phyloP scores from a whole-genome alignment of 2,888 invertebrate genomes.

The Molanna angustata region DNA sequence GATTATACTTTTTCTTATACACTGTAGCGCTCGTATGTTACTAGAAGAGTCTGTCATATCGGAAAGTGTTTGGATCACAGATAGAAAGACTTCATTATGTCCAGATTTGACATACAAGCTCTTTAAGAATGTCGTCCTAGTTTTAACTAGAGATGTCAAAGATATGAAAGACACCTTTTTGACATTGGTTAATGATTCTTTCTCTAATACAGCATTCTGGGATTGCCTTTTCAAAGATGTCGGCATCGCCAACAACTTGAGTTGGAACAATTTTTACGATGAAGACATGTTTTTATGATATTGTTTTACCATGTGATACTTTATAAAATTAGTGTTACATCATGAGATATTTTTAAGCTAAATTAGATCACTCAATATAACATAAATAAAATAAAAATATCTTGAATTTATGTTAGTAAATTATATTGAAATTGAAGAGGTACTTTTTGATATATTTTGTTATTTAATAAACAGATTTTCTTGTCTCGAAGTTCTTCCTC shows the following conservation, averaged over 20 bases:
- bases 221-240: slow-evolving; percentile 38
- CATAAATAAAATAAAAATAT: too few relatives aligned
- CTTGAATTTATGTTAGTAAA: too few relatives aligned
- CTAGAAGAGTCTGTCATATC: slow-evolving; percentile 33
- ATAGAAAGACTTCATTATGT: slow-evolving; percentile 38
- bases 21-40: slow-evolving; percentile 47
- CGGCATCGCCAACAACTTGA: slow-evolving; percentile 35
- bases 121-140: slow-evolving; percentile 45
- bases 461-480: too few relatives aligned
- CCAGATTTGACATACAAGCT: slow-evolving; percentile 52
- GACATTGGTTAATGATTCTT: slow-evolving; percentile 46
- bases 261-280: slow-evolving; percentile 26
- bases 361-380: too few relatives aligned
- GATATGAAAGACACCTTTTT: slow-evolving; percentile 45
- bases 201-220: slow-evolving; percentile 48
- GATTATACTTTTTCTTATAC: slow-evolving; percentile 47
- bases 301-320: too few relatives aligned
- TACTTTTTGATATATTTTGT: too few relatives aligned
- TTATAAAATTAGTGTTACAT: background rate
- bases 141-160: slow-evolving; percentile 43
- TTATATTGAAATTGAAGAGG: too few relatives aligned
- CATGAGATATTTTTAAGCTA: too few relatives aligned
- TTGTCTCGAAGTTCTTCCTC: too few relatives aligned
- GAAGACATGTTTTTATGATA: slow-evolving; percentile 22
- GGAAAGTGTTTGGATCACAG: slow-evolving; percentile 40